Base-by-base conservation (phyloP, 1,140 invertebrate species). In the Drosophila willistoni region DNA sequence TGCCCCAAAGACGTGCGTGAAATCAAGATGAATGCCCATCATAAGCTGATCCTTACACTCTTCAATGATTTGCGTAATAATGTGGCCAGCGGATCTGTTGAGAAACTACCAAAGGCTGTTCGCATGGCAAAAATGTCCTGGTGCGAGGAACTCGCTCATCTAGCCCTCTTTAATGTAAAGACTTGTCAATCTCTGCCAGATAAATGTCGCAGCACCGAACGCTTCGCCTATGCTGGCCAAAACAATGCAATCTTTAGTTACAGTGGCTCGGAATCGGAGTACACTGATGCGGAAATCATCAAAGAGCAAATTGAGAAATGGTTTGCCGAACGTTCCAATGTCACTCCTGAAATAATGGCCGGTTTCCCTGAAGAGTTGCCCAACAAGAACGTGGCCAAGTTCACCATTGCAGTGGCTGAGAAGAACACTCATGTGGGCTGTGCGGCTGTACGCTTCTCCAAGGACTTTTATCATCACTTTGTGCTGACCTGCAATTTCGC, bases 81-180 rank as follows among this genome's bases (percentile, higher is more conserved):
- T 1, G 76, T 86, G 0, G 82, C 83, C n/a, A 82, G 82, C 0
- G 82, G 82, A 0, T 14, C 6, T 1, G 22, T 86, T 9, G 79
- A 81, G 29, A 72, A 75, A 6, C 9, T 85, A 0, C 82, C 82
- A n/a, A 79, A 82, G 13, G 83, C 83, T 0, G 36, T 61, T 0
- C 84, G 84, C 25, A 87, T 87, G 84, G 84, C 84, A 12, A 87
- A 87, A 64, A 87, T 87, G 84, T 72, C 73, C 7, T 90, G 81
- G 84, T 89, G 84, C 55, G 80, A 89, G 17, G 84, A 90, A 39
- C 76, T 90, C 0, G 7, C 84, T 0, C 66, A 81, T 22, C 42
- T 90, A 39, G 85, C 85, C 2, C 10, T 70, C 0, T 64, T 71
- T 0, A 89, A 89, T 51, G 82, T 79, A 0, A 75, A 77, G 55